Percentiles rank a stretch among this genome's conserved stretches.
phyloP scores from a whole-genome alignment of 2,888 invertebrate species.

The Ormyrus thymus region DNA sequence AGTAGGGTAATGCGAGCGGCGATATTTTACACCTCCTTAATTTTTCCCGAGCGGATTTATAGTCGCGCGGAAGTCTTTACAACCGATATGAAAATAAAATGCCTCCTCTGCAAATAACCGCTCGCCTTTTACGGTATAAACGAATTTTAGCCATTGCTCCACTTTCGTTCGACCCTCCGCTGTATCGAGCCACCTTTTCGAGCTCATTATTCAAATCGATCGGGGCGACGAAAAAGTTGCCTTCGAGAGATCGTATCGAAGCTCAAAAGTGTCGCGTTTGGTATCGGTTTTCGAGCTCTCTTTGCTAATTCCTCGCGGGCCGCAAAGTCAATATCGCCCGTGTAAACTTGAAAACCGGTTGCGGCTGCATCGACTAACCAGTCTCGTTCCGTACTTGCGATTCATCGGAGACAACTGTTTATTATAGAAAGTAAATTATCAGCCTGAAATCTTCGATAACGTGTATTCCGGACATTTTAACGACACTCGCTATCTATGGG shows the following conservation, averaged over 20 bases:
- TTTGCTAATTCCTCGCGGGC: background rate
- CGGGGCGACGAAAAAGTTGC: background rate
- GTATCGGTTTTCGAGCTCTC: background rate
- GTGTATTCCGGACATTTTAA: no score
- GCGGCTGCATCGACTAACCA: background rate
- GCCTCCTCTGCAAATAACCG: background rate
- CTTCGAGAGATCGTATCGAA: background rate
- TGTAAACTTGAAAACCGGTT: background rate
- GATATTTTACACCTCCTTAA: conserved; percentile 19
- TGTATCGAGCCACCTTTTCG: no score
- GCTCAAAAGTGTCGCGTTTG: background rate
- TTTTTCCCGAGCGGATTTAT: background rate
- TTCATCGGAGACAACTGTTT: background rate
- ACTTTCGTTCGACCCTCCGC: background rate
- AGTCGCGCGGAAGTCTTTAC: background rate
- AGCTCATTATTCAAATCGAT: background rate
- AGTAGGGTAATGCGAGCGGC: conserved; percentile 43
- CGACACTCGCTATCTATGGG: no score
- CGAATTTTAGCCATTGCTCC: no score
- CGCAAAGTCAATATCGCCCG: background rate
- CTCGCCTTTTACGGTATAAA: background rate
- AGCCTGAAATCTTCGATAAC: no score
- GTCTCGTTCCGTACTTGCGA: background rate
- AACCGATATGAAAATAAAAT: background rate
- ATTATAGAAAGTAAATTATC: no score